A percentile compares a stretch with the other conserved stretches of the same genome.
These are phyloP conservation scores for Microplitis demolitor DNA, from an alignment of 1,140 invertebrate genomes.

Conservation along the genomic window DNA sequence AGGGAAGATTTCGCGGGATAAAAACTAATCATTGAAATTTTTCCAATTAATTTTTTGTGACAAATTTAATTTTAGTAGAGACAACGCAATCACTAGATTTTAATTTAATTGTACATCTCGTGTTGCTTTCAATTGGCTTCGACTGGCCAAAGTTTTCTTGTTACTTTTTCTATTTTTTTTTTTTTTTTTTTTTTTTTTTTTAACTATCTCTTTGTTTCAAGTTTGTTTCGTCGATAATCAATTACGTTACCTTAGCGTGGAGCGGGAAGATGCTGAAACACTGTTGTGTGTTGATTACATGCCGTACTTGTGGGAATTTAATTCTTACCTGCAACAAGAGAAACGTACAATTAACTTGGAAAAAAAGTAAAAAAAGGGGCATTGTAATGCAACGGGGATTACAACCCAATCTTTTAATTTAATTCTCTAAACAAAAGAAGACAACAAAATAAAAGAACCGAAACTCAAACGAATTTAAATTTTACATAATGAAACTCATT, in stretches of 20 bases:
- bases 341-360: slow-evolving; percentile 31
- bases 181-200: not conserved
- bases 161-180: not conserved
- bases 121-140: too few relatives aligned
- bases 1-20: too few relatives aligned
- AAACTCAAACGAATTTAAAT: not conserved
- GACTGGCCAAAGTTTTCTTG: not conserved
- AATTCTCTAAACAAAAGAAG: not conserved
- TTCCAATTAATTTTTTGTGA: too few relatives aligned
- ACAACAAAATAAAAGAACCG: not conserved
- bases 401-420: not conserved
- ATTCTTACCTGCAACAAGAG: slow-evolving; percentile 50
- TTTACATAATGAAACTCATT: too few relatives aligned
- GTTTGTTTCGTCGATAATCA: not conserved
- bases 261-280: slow-evolving; percentile 1
- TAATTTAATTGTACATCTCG: not conserved
- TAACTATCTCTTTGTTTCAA: not conserved
- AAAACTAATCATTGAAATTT: too few relatives aligned
- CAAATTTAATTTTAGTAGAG: too few relatives aligned
- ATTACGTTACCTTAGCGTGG: slow-evolving; percentile 12
- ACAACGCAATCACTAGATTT: not conserved
- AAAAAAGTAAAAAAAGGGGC: not conserved
- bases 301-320: slow-evolving; percentile 6
- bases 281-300: slow-evolving; percentile 1
- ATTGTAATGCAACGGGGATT: slow-evolving; percentile 10